Evolutionary conservation across 2,113 vertebrate genomes (phyloP).

Genomic region (Menura novaehollandiae): DNA sequence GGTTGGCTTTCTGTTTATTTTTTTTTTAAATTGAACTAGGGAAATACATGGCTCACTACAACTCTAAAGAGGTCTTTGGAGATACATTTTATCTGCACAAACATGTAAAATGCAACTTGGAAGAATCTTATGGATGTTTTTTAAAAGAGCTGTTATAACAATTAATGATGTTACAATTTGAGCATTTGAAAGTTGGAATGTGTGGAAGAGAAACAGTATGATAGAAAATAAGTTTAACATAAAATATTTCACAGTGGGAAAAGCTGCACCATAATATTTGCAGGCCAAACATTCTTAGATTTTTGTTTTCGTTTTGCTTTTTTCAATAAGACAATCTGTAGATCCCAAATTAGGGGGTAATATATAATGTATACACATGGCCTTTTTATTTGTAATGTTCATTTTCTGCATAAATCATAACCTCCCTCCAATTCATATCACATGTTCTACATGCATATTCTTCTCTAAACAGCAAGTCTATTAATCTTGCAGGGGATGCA

Average conservation of each 20-base stretch:
- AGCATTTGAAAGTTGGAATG: neutral
- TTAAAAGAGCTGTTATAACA: neutral
- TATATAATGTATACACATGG: neutral
- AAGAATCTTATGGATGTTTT: neutral
- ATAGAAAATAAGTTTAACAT: neutral
- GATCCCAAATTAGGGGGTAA: neutral
- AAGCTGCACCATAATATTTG: neutral
- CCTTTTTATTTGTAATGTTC: neutral
- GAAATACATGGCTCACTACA: neutral
- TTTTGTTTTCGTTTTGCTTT: neutral
- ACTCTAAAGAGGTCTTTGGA: neutral
- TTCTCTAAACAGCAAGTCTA: neutral
- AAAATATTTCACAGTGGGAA: neutral
- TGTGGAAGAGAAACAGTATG: neutral
- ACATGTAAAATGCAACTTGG: neutral
- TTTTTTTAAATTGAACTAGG: neutral
- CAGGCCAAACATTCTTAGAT: neutral
- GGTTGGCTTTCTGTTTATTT: neutral
- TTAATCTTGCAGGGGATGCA: neutral
- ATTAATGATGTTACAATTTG: neutral
- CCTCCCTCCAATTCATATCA: neutral
- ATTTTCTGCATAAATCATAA: neutral
- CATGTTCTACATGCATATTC: neutral
- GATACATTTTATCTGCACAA: neutral
- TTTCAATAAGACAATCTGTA: neutral